These are phyloP conservation scores for Simalia tracyae DNA, from an alignment of 2,797 vertebrate species.

Conservation along the genomic window DNA sequence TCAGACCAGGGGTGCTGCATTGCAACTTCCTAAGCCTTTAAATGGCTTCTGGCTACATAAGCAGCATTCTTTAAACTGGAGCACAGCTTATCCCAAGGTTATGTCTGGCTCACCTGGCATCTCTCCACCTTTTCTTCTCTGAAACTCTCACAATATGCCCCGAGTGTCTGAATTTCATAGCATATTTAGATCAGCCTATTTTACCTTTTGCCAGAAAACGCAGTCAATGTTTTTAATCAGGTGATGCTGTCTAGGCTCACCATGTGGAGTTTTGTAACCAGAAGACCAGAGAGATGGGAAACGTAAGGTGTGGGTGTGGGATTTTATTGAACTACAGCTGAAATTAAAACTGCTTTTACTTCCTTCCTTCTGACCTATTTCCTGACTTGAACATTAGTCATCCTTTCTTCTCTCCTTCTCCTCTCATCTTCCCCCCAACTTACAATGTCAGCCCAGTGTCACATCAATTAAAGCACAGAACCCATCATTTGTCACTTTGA, in stretches of 20 bases:
- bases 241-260: rapidly evolving
- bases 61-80: neutral
- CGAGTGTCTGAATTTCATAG: neutral
- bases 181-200: rapidly evolving
- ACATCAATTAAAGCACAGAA: constrained; percentile 63
- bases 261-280: neutral
- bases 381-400: constrained; percentile 77
- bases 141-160: neutral
- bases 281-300: neutral
- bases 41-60: neutral
- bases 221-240: neutral
- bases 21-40: neutral
- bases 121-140: neutral
- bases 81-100: neutral
- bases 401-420: constrained; percentile 37
- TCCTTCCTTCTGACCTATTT: constrained; percentile 89
- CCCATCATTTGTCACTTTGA: constrained; percentile 73
- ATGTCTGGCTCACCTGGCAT: neutral
- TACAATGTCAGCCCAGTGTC: constrained; percentile 65
- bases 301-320: neutral
- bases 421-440: constrained; percentile 31
- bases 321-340: constrained; percentile 39
- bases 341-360: constrained; percentile 53
- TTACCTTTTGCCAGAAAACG: neutral
- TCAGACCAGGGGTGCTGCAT: neutral